Base-by-base conservation (phyloP, 2,113 vertebrate species). In the Hippocampus guttulatus region DNA sequence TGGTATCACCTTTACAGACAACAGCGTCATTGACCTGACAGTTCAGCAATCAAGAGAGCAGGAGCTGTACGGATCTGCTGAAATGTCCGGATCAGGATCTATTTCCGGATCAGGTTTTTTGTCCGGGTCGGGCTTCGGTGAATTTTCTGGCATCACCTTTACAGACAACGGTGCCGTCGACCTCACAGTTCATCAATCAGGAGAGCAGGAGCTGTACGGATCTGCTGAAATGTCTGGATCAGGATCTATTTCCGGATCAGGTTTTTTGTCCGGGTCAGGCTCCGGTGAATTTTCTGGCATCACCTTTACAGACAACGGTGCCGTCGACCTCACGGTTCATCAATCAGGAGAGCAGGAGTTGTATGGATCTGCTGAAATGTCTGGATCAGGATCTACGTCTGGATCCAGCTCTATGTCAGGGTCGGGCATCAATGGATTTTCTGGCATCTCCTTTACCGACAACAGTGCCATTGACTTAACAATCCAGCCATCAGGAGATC, bases 401-500 rank as follows among this genome's bases (percentile, higher is more conserved):
- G 70, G 63, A 64, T 79, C 74, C 47, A 76, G 74, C 73, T 49
- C 47, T 12, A 20, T 75, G 58, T 89, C 87, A 1, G 91, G 90
- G 21, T 89, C 92, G 45, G 89, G 90, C 92, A 94, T 45, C 68
- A 47, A 51, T 18, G 66, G 30, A 68, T n/a, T 75, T 47, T 88
- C 86, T 3, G 91, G 90, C 1, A 92, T 92, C 30, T 72, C 92
- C 88, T 94, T 91, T 71, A 54, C 94, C 38, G 90, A 95, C 74
- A 88, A 86, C 41, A 89, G 91, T 55, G 89, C 84, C 45, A 78
- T 91, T 70, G 94, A 95, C 84, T 84, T 90, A 69, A 90, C 90
- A 71, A 89, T 89, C 41, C 90, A 88, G 73, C 33, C 51, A 0
- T 88, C 92, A 9, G 85, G 84, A 51, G 86, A 92, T 33, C 94